These are phyloP conservation scores for Cassiopea xamachana DNA, from an alignment of 30 jellyfish, hydroid and myxozoan species.

Conservation along the genomic window DNA sequence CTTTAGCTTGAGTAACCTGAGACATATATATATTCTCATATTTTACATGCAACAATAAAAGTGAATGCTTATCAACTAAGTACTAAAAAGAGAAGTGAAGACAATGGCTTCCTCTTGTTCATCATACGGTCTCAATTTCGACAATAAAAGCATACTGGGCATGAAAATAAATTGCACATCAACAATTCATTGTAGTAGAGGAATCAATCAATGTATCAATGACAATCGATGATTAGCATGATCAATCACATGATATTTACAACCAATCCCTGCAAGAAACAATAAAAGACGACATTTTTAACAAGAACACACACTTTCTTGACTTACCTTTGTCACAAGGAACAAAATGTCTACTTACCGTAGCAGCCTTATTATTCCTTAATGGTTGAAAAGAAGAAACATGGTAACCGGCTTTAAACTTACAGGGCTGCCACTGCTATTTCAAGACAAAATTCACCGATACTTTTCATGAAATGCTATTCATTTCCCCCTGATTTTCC, in stretches of 20 bases:
- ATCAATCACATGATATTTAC: constrained; percentile 57
- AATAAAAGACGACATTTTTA: constrained; percentile 34
- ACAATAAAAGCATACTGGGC: constrained; percentile 41
- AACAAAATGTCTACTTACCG: neutral
- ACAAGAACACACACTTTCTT: neutral
- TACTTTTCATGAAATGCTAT: too few species aligned
- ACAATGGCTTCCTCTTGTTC: constrained; percentile 5
- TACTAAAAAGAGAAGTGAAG: neutral
- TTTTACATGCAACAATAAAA: constrained; percentile 19
- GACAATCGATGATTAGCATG: constrained; percentile 43
- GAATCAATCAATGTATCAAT: constrained; percentile 51
- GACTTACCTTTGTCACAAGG: constrained; percentile 23
- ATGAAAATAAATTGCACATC: constrained; percentile 20
- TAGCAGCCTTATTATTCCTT: too few species aligned
- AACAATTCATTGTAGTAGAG: constrained; percentile 32
- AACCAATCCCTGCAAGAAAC: constrained; percentile 69
- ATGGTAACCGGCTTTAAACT: neutral
- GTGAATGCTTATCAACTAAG: neutral
- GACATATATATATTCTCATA: neutral
- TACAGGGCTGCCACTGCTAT: neutral
- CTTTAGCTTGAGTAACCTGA: constrained; percentile 30
- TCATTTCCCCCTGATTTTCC: too few species aligned
- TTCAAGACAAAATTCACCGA: neutral
- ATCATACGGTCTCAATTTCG: neutral
- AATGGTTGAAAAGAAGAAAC: neutral